A percentile compares a stretch with the other conserved stretches of the same genome.
Conservation (phyloP, 2,113 vertebrate species). For the Mesembrinibis cayennensis region DNA sequence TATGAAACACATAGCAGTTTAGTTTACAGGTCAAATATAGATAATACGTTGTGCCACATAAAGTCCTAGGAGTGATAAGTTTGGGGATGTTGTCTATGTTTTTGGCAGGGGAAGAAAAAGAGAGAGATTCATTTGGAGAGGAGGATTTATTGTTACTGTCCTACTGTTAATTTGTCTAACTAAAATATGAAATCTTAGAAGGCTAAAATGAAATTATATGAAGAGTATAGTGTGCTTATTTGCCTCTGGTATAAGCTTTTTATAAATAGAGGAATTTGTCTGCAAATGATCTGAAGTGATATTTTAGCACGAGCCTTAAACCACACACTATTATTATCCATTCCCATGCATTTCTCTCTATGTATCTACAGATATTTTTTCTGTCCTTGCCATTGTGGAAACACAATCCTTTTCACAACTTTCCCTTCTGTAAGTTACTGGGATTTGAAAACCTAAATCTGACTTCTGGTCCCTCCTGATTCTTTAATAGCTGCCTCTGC, state of each 20-base stretch:
- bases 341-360: not conserved
- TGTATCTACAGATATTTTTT: not conserved
- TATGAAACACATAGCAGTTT: not conserved
- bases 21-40: not conserved
- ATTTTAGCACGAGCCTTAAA: constrained; percentile 26
- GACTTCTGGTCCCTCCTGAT: not conserved
- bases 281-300: not conserved
- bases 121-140: not conserved
- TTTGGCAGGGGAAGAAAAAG: not conserved
- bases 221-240: not conserved
- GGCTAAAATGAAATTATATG: not conserved
- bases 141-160: not conserved
- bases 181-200: not conserved
- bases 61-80: not conserved
- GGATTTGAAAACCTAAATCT: not conserved
- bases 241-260: not conserved
- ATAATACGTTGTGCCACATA: not conserved
- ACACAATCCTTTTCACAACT: not conserved
- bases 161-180: not conserved
- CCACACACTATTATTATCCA: not conserved
- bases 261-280: not conserved
- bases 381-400: not conserved
- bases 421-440: not conserved
- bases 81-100: not conserved
- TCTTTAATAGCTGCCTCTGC: not conserved